Base-by-base conservation (phyloP, 1,140 invertebrate genomes). In the Hyles euphorbiae region DNA sequence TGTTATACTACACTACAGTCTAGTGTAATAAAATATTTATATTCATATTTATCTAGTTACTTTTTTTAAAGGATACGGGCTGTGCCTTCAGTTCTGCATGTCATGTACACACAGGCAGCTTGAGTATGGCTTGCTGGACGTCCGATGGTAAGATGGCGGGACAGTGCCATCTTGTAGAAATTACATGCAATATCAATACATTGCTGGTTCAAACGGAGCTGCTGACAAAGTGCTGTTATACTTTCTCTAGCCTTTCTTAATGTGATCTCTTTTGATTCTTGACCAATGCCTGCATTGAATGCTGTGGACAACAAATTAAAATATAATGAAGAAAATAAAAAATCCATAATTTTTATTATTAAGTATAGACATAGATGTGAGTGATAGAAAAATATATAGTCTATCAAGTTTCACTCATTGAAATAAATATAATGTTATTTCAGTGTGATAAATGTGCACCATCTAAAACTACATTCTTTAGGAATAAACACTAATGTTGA, bases 51-150 rank as follows among this genome's bases (percentile, higher is more conserved):
- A 22, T 22, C 22, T 22, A 22, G 1, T 22, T 22, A 22, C 22
- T 22, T 5, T 40, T 1, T 5, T 40, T 40, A 91, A 95, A 95
- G 92, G 93, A 96, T 96, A 97, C 96, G 98, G 65, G 96, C 93
- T 62, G 98, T 99, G 59, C 94, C 95, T 89, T 99, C 97, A 22
- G 95, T 96, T 61, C 98, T 91, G 76, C 98, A 99, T 2, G 97
- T 98, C 67, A 99, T 97, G 76, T 99, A 99, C 6, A 99, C 93
- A 90, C 98, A 99, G 48, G 98, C 98, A 57, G 98, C 98, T 81
- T 98, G 94, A 60, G 99, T 97, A 73, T 97, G 95, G n/a, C 93
- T 92, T 70, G 96, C 94, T 64, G 95, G 96, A 33, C 98, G 90
- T 40, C 98, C 98, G 74, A 97, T 93, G 0, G 98, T 99, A 22